Conservation (phyloP, 64 coral and sea anemone genomes). For the Dendronephthya gigantea region DNA sequence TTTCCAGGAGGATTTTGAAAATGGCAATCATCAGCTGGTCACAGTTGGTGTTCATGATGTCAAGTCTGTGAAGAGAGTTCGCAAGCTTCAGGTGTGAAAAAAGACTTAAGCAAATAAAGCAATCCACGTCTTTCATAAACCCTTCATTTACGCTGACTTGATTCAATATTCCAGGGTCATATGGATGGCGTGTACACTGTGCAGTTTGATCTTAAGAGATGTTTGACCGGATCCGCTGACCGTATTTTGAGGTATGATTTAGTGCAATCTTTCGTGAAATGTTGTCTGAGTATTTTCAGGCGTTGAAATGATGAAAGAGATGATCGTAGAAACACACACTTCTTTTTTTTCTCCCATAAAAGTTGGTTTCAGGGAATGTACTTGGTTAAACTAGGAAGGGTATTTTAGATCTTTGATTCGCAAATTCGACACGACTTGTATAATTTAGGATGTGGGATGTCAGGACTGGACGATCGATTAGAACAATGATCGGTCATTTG, state of each 20-base stretch:
- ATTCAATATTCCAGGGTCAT: conserved; percentile 47
- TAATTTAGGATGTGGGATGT: conserved; percentile 89
- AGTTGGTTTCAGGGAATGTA: too few relatives aligned
- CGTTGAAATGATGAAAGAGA: too few relatives aligned
- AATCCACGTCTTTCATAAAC: too few relatives aligned
- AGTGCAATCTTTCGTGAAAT: not conserved
- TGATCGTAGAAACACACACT: too few relatives aligned
- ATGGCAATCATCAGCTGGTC: conserved; percentile 49
- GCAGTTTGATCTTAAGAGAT: conserved; percentile 78
- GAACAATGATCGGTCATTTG: conserved; percentile 79
- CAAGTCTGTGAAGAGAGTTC: conserved; percentile 57
- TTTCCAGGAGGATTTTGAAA: not conserved
- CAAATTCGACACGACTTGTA: not conserved
- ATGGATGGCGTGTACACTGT: conserved; percentile 81
- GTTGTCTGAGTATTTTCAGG: too few relatives aligned
- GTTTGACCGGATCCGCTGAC: conserved; percentile 90
- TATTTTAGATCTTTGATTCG: too few relatives aligned
- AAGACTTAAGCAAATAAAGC: too few relatives aligned
- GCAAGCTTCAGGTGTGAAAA: conserved; percentile 54
- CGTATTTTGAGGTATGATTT: conserved; percentile 56
- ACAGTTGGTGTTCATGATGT: conserved; percentile 80
- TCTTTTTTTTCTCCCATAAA: too few relatives aligned
- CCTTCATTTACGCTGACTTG: not conserved
- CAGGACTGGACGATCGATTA: conserved; percentile 63
- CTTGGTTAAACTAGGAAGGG: too few relatives aligned